These are phyloP conservation scores for Drosophila orosa DNA, from an alignment of 1,140 invertebrate genomes.

Conservation along the genomic window DNA sequence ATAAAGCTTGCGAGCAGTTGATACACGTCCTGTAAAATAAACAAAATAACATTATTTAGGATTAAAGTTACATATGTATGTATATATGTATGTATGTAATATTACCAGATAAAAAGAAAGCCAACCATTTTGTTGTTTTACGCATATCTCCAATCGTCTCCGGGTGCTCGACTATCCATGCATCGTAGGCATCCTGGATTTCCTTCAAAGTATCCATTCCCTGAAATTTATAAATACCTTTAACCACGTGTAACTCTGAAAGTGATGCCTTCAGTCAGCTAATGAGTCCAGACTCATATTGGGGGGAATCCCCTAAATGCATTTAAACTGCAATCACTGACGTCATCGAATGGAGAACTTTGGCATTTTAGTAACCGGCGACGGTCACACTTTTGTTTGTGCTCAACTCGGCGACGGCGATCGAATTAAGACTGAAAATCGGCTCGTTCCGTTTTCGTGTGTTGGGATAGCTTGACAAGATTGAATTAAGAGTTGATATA, in stretches of 20 bases:
- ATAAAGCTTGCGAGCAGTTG: not conserved
- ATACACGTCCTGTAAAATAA: not conserved
- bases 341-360: not conserved
- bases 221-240: not conserved
- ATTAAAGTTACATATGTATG: no score
- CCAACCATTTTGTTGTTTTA: not conserved
- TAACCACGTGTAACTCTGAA: not conserved
- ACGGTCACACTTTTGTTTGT: constrained; percentile 29
- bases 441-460: constrained; percentile 13
- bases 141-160: not conserved
- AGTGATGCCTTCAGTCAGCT: not conserved
- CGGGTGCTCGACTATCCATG: not conserved
- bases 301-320: not conserved
- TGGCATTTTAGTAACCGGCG: not conserved
- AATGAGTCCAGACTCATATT: not conserved
- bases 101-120: not conserved
- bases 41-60: not conserved
- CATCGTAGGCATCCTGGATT: not conserved
- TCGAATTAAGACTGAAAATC: constrained; percentile 30
- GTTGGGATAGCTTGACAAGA: constrained; percentile 54
- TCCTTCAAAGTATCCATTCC: not conserved
- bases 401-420: constrained; percentile 15
- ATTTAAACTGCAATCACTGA: not conserved
- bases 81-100: no score
- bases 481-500: constrained; percentile 76